phyloP scores from a whole-genome alignment of 2,113 vertebrate species.

The Crotalus helleri region DNA sequence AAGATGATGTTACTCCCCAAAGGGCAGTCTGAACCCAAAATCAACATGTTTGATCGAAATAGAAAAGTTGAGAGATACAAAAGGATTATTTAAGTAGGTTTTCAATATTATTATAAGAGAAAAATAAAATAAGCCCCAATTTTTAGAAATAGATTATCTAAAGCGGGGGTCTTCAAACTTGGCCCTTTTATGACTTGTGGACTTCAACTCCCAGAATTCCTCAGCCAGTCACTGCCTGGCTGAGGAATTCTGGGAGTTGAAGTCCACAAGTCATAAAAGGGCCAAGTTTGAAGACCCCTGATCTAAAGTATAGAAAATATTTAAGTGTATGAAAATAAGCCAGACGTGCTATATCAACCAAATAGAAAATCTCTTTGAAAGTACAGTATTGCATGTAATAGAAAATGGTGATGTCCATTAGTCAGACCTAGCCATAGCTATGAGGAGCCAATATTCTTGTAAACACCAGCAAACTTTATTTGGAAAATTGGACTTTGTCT shows the following conservation, averaged over 20 bases:
- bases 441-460: background rate
- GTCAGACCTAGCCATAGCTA: accelerated
- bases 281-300: no score
- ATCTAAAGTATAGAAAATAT: background rate
- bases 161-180: no score
- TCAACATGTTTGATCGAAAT: background rate
- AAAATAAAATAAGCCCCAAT: background rate
- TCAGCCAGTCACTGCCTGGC: no score
- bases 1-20: background rate
- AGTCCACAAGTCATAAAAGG: no score
- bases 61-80: background rate
- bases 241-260: no score
- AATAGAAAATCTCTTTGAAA: background rate
- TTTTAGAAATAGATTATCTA: background rate
- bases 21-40: background rate
- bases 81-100: background rate
- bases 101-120: background rate
- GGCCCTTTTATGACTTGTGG: no score
- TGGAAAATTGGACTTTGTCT: background rate
- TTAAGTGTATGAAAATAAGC: background rate
- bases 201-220: no score
- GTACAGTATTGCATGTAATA: background rate
- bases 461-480: accelerated
- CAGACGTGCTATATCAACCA: background rate
- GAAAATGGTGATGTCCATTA: background rate